Base-by-base conservation (phyloP, 1,140 invertebrate genomes). In the Leucophenga varia region DNA sequence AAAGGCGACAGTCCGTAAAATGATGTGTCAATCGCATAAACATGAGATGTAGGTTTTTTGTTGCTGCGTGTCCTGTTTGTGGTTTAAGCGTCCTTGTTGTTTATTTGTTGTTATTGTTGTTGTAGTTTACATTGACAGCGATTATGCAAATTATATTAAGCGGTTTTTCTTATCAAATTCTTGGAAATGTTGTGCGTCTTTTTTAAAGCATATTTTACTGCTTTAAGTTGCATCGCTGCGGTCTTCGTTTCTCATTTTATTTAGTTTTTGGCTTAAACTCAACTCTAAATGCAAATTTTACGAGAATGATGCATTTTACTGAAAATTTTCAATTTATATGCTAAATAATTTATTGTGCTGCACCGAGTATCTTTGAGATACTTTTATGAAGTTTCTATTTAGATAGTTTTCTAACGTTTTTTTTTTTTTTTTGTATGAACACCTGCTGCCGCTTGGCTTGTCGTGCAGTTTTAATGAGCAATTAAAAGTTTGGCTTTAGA, bases 1-100 rank as follows among this genome's bases (percentile, higher is more conserved):
- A 74, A 69, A 72, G 64, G 72, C 72, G 72, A 61, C 71, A 74
- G 72, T 57, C 68, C 72, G 72, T 74, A 61, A 74, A 74, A 74
- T 74, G 72, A 74, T 74, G 72, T 74, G 72, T 74, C 72, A 74
- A 74, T 74, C 64, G 69, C 72, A 74, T 63, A 57, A 58, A 47
- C 59, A 42, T 39, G n/a, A n/a, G n/a, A n/a, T n/a, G n/a, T n/a
- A n/a, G n/a, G n/a, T n/a, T n/a, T n/a, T n/a, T n/a, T n/a, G n/a
- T n/a, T n/a, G 40, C 48, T 42, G 10, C 19, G 40, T 25, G 35
- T 35, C 45, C n/a, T 30, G 21, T 35, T 37, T 37, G 28, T 43
- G 17, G 28, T 46, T 54, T 54, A 36, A 49, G 57, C 52, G 50
- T 43, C 48, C 37, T 47, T 30, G 18, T 55, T 52, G 47, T 38